Conservation (phyloP, 2,113 vertebrate species). For the Dolichallabes microphthalmus region DNA sequence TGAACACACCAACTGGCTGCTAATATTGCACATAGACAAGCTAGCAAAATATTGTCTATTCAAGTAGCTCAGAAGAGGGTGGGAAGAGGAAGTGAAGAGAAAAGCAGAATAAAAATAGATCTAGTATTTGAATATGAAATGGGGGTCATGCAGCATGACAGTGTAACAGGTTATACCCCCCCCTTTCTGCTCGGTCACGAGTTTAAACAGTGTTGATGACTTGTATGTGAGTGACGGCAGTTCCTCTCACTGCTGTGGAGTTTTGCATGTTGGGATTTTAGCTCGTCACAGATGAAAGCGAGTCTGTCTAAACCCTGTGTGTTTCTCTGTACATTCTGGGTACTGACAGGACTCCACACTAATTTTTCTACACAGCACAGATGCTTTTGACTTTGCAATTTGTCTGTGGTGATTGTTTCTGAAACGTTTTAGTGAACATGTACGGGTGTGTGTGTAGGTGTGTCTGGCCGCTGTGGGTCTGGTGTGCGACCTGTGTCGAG, state of each 20-base stretch:
- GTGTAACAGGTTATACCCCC: too few species aligned
- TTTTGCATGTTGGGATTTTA: constrained; percentile 22
- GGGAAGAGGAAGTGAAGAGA: too few species aligned
- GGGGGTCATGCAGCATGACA: too few species aligned
- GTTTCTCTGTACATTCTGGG: background rate
- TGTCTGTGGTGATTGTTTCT: background rate
- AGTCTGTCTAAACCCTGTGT: background rate
- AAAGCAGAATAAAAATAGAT: background rate
- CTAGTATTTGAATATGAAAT: too few species aligned
- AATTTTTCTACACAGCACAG: background rate
- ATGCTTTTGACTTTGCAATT: too few species aligned
- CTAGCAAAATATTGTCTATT: too few species aligned
- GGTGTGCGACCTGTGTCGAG: constrained; percentile 92
- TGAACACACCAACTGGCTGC: too few species aligned
- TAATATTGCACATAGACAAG: too few species aligned
- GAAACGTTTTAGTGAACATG: background rate
- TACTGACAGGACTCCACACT: background rate
- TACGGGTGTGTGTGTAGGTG: constrained; percentile 73
- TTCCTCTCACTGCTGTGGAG: constrained; percentile 20
- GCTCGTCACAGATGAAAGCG: constrained; percentile 21
- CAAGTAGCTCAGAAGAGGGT: too few species aligned
- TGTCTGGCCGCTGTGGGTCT: constrained; percentile 93
- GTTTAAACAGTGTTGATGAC: background rate
- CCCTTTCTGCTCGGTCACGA: background rate
- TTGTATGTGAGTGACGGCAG: background rate